phyloP scores from a whole-genome alignment of 2,797 vertebrate genomes.

The Anguilla anguilla region DNA sequence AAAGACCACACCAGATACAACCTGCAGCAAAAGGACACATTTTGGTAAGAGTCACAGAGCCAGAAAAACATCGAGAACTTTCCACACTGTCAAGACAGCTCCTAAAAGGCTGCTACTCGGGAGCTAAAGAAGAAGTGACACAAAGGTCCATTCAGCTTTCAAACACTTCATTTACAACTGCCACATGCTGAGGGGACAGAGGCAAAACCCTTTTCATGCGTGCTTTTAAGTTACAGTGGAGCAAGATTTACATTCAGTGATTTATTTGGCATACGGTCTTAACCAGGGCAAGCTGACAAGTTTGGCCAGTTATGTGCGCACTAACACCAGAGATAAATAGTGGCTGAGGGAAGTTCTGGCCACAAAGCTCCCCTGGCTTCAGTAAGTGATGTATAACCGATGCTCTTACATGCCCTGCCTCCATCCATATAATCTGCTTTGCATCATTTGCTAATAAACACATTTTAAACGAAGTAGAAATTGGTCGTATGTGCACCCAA shows the following conservation, averaged over 20 bases:
- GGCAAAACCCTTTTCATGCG: not conserved
- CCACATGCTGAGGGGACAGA: not conserved
- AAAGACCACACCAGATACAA: not conserved
- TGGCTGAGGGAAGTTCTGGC: not conserved
- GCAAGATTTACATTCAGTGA: not conserved
- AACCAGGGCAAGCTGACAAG: not conserved
- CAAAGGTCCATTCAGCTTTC: not conserved
- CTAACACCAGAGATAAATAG: not conserved
- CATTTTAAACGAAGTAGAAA: not conserved
- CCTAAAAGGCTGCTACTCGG: not conserved
- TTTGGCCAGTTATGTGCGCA: not conserved
- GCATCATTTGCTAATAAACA: not conserved
- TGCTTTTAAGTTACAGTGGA: not conserved
- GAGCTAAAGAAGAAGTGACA: not conserved
- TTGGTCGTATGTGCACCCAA: not conserved
- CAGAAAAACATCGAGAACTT: not conserved
- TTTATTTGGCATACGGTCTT: not conserved
- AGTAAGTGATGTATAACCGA: not conserved
- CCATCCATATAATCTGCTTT: not conserved
- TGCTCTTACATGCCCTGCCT: not conserved
- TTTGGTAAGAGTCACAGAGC: not conserved
- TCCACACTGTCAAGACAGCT: not conserved
- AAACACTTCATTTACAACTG: not conserved
- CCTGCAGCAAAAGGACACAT: too few species aligned
- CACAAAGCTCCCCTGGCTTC: not conserved